Conservation (phyloP, 1,140 invertebrate genomes). For the Proctacanthus coquilletti region DNA sequence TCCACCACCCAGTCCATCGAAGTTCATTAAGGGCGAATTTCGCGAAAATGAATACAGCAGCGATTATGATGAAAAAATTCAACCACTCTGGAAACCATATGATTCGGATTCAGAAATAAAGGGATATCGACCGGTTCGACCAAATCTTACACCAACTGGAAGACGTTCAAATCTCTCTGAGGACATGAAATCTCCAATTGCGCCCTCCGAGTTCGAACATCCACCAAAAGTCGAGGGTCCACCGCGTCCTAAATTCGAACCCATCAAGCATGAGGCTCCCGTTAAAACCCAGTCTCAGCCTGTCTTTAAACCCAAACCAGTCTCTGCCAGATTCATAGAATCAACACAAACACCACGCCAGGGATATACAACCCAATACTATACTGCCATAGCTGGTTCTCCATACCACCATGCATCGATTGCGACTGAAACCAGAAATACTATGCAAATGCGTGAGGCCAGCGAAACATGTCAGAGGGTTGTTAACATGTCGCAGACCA, state of each 20-base stretch:
- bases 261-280: constrained; percentile 33
- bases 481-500: constrained; percentile 50
- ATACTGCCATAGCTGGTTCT: constrained; percentile 35
- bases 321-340: constrained; percentile 27
- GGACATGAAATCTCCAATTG: constrained; percentile 32
- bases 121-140: constrained; percentile 39
- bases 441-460: constrained; percentile 49
- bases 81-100: constrained; percentile 40
- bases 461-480: constrained; percentile 45
- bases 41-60: constrained; percentile 58
- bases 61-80: constrained; percentile 49
- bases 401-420: constrained; percentile 39
- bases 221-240: constrained; percentile 31
- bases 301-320: constrained; percentile 33
- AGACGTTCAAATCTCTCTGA: constrained; percentile 22
- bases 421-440: constrained; percentile 48
- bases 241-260: constrained; percentile 38
- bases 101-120: constrained; percentile 37
- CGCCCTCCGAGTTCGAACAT: constrained; percentile 39
- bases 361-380: constrained; percentile 32
- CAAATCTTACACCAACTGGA: constrained; percentile 36
- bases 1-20: constrained; percentile 40
- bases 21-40: constrained; percentile 54
- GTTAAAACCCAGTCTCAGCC: constrained; percentile 26
- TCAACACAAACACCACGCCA: constrained; percentile 39